These are phyloP conservation scores for Rhogogaster chlorosoma DNA, from an alignment of 2,888 invertebrate genomes.

Conservation along the genomic window DNA sequence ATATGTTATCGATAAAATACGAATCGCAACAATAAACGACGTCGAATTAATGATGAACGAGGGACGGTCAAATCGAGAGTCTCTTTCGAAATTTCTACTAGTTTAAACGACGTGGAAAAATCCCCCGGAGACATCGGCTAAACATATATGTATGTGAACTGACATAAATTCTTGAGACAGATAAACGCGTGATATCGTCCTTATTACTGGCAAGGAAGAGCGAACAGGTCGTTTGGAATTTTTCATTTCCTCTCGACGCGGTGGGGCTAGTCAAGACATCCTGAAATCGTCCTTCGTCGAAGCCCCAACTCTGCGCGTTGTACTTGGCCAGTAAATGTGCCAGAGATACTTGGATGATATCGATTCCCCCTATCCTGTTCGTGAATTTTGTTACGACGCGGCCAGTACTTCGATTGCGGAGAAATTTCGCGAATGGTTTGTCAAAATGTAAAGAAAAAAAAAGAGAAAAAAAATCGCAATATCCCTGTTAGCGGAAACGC, in stretches of 20 bases:
- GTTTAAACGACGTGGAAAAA: neutral
- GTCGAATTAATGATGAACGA: neutral
- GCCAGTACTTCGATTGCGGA: neutral
- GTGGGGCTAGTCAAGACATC: neutral
- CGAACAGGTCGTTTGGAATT: slow-evolving; percentile 48
- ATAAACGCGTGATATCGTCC: slow-evolving; percentile 42
- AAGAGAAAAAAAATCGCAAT: no score
- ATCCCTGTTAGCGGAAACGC: neutral
- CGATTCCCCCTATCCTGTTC: neutral
- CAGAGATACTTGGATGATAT: neutral
- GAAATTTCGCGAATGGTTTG: neutral
- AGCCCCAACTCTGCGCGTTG: slow-evolving; percentile 6
- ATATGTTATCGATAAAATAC: neutral
- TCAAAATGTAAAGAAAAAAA: no score
- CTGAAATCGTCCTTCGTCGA: slow-evolving; percentile 15
- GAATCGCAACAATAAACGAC: neutral
- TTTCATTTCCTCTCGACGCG: slow-evolving; percentile 33
- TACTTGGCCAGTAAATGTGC: slow-evolving; percentile 6
- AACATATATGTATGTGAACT: neutral
- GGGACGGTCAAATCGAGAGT: neutral
- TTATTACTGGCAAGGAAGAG: slow-evolving; percentile 29
- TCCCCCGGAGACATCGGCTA: neutral
- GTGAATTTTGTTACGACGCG: neutral
- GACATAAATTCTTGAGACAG: slow-evolving; percentile 39
- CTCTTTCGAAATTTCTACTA: neutral